These are phyloP conservation scores for Semotilus atromaculatus DNA, from an alignment of 2,797 vertebrate genomes.

Conservation along the genomic window DNA sequence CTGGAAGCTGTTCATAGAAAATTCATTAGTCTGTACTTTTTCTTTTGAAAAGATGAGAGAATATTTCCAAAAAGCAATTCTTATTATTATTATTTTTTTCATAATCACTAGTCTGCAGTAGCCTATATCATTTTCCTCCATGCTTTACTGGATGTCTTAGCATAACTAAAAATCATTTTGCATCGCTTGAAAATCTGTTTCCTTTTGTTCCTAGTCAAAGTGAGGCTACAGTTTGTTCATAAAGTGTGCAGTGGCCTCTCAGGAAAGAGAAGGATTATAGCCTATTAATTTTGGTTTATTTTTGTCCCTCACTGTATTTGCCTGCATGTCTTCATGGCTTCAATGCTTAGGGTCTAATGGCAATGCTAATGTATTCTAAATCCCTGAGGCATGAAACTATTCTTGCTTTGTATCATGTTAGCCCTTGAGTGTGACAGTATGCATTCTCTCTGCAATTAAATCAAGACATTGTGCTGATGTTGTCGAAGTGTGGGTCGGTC, in stretches of 20 bases:
- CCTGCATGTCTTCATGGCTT: constrained; percentile 49
- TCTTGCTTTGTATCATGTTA: constrained; percentile 48
- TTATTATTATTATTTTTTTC: neutral
- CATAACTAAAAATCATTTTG: neutral
- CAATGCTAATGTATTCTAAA: constrained; percentile 55
- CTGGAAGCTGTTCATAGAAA: constrained; percentile 17
- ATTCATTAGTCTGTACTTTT: neutral
- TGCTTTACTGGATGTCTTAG: neutral
- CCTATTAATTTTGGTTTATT: constrained; percentile 51
- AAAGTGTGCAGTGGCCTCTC: neutral
- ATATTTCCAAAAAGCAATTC: neutral
- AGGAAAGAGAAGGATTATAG: constrained; percentile 40
- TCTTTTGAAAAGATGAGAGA: neutral
- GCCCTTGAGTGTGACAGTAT: constrained; percentile 49
- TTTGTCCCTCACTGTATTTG: constrained; percentile 53
- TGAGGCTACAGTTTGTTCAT: constrained; percentile 8
- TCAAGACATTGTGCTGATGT: constrained; percentile 17
- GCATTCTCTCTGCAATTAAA: constrained; percentile 55
- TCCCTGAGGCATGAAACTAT: constrained; percentile 57
- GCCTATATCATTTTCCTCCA: neutral
- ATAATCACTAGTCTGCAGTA: neutral
- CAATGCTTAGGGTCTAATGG: constrained; percentile 27
- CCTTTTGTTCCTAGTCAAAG: neutral
- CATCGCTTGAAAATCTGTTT: neutral
- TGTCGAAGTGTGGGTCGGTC: constrained; percentile 33